Base-by-base conservation (phyloP, 2,113 vertebrate genomes). In the Scopus umbretta region DNA sequence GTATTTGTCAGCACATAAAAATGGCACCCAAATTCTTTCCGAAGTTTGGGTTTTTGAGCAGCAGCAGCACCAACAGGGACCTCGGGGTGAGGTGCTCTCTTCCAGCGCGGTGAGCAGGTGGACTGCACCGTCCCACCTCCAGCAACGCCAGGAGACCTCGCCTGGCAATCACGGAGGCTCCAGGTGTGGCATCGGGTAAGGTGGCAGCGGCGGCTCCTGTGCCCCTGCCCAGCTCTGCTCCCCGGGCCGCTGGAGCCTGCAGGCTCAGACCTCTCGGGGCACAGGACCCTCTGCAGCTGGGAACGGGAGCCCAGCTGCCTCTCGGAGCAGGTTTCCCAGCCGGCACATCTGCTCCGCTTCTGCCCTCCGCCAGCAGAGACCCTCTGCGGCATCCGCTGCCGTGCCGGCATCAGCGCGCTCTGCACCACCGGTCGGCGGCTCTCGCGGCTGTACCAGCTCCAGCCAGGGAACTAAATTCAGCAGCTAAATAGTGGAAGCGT, bases 391-490 rank as follows among this genome's bases (percentile, higher is more conserved):
- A 50, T 25, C 32, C 2, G 2, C 43, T 19, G 23, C 38, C 1
- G 2, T 17, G 13, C 32, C 9, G 1, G n/a, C 80, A 16, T 15
- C 2, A 0, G 7, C 6, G 8, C 52, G 32, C 22, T 78, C 47
- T 32, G 59, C 27, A 16, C 10, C 27, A 4, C 38, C 1, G 1
- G 11, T 3, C 30, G 30, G 26, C 27, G 27, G 56, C 26, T 73
- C 30, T 52, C 0, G 0, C 1, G 6, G n/a, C 29, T 42, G 23
- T 16, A 5, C 1, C 43, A 26, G 38, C 43, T 56, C 34, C n/a
- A 84, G 32, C 5, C 16, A 58, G 47, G 25, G 23, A 74, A 16
- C 38, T 67, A 74, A 66, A 74, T 59, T 36, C 29, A 85, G 10
- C 42, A 22, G 5, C 11, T 47, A 52, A 71, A 9, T 4, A 56